Percentiles rank a stretch among this genome's conserved stretches.
phyloP scores from a whole-genome alignment of 2,888 invertebrate genomes.

The Leucozona laternaria region DNA sequence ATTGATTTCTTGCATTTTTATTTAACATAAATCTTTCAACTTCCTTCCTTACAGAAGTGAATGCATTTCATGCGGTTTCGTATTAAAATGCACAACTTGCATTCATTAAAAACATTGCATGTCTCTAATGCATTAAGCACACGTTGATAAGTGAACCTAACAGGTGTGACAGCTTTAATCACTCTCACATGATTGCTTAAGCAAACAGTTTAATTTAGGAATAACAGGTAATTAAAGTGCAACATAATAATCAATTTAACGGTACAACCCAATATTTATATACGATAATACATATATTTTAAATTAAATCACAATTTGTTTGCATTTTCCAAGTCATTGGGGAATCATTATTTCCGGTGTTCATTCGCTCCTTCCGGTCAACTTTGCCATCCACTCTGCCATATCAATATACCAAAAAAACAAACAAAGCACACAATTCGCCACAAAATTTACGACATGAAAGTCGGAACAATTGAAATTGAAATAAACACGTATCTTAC shows the following conservation, averaged over 20 bases:
- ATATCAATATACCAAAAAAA: background rate
- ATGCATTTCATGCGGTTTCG: background rate
- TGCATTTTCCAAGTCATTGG: conserved; percentile 30
- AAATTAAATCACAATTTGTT: conserved; percentile 25
- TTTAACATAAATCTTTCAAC: background rate
- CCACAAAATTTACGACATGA: conserved; percentile 63
- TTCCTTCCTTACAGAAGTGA: too few species aligned
- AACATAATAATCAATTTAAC: conserved; percentile 13
- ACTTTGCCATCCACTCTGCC: conserved; percentile 12
- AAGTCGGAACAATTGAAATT: conserved; percentile 66
- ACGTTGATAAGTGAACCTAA: background rate
- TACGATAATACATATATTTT: conserved; percentile 11
- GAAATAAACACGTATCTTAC: conserved; percentile 46
- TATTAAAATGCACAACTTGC: conserved; percentile 7
- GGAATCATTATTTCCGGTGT: conserved; percentile 61
- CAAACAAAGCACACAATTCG: conserved; percentile 19
- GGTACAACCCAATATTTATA: conserved; percentile 12
- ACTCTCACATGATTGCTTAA: conserved; percentile 11
- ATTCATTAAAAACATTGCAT: background rate
- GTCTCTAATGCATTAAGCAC: background rate
- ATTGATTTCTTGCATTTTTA: background rate
- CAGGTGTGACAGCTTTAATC: conserved; percentile 33
- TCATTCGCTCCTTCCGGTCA: conserved; percentile 62
- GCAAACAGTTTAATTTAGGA: background rate
- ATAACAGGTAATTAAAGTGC: conserved; percentile 4